Conservation (phyloP, 2,797 vertebrate species). For the Argentina silus region DNA sequence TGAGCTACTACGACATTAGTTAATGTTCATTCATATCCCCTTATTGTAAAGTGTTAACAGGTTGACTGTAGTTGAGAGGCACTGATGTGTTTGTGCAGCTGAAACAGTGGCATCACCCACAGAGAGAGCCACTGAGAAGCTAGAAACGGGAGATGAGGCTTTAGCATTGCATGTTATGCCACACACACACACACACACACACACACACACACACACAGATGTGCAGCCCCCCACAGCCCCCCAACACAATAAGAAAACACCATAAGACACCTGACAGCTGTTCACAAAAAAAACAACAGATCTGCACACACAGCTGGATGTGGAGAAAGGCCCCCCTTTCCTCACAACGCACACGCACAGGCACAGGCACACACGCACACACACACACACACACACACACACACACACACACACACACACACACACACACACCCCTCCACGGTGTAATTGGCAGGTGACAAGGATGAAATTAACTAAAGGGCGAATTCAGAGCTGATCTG, state of each 20-base stretch:
- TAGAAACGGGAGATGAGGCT: conserved; percentile 1
- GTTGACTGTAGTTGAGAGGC: background rate
- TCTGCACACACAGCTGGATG: conserved; percentile 69
- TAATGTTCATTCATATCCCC: too few relatives aligned
- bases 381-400: conserved; percentile 17
- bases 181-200: conserved; percentile 30
- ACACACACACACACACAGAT: conserved; percentile 27
- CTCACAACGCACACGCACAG: background rate
- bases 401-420: conserved; percentile 16
- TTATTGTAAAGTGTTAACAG: too few relatives aligned
- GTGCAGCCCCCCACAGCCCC: conserved; percentile 43
- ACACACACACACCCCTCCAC: conserved; percentile 31
- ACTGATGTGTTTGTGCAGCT: conserved; percentile 24
- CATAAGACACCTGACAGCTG: conserved; percentile 75
- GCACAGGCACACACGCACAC: conserved; percentile 11
- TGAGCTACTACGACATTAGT: too few relatives aligned
- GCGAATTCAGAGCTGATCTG: conserved; percentile 43
- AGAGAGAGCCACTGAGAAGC: conserved; percentile 41
- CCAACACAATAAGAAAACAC: conserved; percentile 66
- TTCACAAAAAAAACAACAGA: conserved; percentile 61
- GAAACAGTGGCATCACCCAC: conserved; percentile 49
- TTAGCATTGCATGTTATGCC: background rate
- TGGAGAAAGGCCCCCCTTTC: conserved; percentile 24
- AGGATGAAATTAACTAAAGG: conserved; percentile 58
- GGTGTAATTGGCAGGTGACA: conserved; percentile 57